A percentile compares a stretch with the other conserved stretches of the same genome.
Evolutionary conservation across 1,140 invertebrate genomes (phyloP).

Genomic region (Aphelenchoides besseyi): DNA sequence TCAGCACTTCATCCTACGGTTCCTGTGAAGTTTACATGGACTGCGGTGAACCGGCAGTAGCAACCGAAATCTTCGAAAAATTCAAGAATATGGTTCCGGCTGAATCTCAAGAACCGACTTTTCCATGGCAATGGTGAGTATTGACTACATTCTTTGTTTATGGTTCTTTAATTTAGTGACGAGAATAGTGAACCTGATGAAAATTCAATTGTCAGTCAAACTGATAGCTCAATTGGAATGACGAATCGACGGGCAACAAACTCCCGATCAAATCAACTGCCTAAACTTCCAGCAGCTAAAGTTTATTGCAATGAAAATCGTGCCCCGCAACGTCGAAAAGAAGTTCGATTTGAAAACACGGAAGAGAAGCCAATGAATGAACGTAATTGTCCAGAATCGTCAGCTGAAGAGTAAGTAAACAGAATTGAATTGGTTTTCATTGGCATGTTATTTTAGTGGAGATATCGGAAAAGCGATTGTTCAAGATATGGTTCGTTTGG

Average conservation of each 20-base stretch:
- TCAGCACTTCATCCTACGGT: not conserved
- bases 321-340: not conserved
- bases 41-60: not conserved
- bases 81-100: not conserved
- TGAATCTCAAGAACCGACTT: not conserved
- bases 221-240: not conserved
- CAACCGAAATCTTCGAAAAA: not conserved
- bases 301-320: not conserved
- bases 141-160: no score
- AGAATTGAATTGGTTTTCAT: not conserved
- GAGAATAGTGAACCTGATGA: not conserved
- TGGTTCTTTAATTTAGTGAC: not conserved
- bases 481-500: not conserved
- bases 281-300: not conserved
- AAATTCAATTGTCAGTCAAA: no score
- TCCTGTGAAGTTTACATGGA: not conserved
- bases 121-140: constrained; percentile 1
- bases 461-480: not conserved
- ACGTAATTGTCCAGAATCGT: not conserved
- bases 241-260: not conserved
- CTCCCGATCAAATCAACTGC: not conserved
- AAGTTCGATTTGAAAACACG: not conserved
- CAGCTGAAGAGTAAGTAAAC: not conserved
- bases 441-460: not conserved
- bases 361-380: no score